phyloP scores from a whole-genome alignment of 1,140 invertebrate genomes.

The Neotoxoptera formosana region DNA sequence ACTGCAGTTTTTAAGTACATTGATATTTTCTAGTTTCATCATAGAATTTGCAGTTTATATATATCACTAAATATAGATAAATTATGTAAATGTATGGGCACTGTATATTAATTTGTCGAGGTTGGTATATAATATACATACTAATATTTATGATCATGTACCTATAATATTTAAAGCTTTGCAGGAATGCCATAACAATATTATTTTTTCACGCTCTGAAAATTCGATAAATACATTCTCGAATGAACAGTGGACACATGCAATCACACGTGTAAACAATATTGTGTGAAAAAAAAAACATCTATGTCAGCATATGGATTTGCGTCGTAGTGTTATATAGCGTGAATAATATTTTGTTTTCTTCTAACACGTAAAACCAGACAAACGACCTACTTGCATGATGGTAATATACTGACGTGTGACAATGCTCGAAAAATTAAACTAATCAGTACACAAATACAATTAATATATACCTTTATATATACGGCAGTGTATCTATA shows the following conservation, averaged over 20 bases:
- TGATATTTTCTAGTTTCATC: background rate
- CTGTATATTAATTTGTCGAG: background rate
- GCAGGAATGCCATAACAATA: background rate
- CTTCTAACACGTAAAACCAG: background rate
- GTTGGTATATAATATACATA: background rate
- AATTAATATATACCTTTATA: background rate
- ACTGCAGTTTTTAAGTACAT: background rate
- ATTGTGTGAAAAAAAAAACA: constrained; percentile 9
- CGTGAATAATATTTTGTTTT: background rate
- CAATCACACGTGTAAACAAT: background rate
- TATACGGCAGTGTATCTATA: background rate
- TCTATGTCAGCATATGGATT: background rate
- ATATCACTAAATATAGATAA: background rate
- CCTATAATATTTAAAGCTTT: background rate
- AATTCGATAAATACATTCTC: background rate
- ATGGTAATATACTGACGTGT: background rate
- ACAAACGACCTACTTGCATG: background rate
- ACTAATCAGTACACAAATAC: background rate
- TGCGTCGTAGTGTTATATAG: background rate
- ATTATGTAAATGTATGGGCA: background rate
- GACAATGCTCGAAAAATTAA: background rate
- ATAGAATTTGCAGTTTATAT: background rate
- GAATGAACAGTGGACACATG: background rate
- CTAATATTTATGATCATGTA: background rate
- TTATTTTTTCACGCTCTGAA: background rate